Conservation (phyloP, 2,888 invertebrate genomes). For the Biston betularia region DNA sequence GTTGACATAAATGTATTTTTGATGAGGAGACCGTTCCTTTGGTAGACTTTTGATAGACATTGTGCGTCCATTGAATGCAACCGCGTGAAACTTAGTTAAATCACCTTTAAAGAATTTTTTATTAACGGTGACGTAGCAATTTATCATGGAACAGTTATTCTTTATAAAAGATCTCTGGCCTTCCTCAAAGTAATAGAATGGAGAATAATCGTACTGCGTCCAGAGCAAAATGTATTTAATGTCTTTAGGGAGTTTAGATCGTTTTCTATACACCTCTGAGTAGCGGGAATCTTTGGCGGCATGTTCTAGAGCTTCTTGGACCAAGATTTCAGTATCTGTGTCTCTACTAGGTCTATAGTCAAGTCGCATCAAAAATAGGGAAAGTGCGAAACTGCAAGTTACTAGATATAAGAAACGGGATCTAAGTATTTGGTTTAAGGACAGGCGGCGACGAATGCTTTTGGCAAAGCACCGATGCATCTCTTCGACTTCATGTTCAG, state of each 20-base stretch:
- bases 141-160: constrained; percentile 66
- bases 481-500: constrained; percentile 57
- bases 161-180: constrained; percentile 69
- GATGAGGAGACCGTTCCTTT: constrained; percentile 56
- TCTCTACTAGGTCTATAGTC: constrained; percentile 40
- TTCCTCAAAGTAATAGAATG: constrained; percentile 62
- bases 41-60: constrained; percentile 58
- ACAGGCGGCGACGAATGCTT: constrained; percentile 24
- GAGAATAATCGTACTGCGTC: constrained; percentile 63
- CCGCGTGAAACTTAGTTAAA: constrained; percentile 66
- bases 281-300: constrained; percentile 66
- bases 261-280: constrained; percentile 66
- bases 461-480: constrained; percentile 32
- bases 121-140: constrained; percentile 70
- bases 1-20: constrained; percentile 74
- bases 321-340: constrained; percentile 49
- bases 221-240: constrained; percentile 73
- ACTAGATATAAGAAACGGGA: constrained; percentile 60
- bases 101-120: constrained; percentile 60
- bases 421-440: constrained; percentile 56
- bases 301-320: constrained; percentile 67
- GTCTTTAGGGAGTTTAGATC: constrained; percentile 54
- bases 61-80: constrained; percentile 73
- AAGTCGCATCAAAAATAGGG: constrained; percentile 62
- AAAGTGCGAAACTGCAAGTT: constrained; percentile 56